These are phyloP conservation scores for Pteria penguin DNA, from an alignment of 2,888 invertebrate genomes.

Conservation along the genomic window DNA sequence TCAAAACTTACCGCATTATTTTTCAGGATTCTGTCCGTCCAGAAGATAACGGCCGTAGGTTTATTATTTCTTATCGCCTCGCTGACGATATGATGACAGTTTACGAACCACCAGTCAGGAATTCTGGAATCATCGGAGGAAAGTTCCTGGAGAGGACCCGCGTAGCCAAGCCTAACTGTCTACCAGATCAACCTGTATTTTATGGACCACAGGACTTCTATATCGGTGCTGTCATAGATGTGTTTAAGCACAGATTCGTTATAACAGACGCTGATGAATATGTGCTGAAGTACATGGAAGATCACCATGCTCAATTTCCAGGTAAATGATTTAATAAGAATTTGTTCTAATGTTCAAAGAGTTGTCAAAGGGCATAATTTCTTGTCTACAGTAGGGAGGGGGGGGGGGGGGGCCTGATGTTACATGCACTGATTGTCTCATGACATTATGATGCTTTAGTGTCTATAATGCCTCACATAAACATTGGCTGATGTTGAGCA, in stretches of 20 bases:
- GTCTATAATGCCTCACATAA: too few relatives aligned
- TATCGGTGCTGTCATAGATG: constrained; percentile 87
- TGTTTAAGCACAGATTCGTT: constrained; percentile 88
- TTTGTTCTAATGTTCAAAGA: too few relatives aligned
- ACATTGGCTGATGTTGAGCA: too few relatives aligned
- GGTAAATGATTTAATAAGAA: constrained; percentile 58
- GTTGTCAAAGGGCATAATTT: too few relatives aligned
- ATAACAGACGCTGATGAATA: constrained; percentile 92
- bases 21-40: constrained; percentile 87
- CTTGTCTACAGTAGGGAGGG: too few relatives aligned
- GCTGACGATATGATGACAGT: constrained; percentile 88
- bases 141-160: constrained; percentile 86
- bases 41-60: constrained; percentile 88
- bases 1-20: not conserved
- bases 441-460: too few relatives aligned
- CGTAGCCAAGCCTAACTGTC: constrained; percentile 85
- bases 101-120: constrained; percentile 83
- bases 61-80: constrained; percentile 88
- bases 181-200: constrained; percentile 86
- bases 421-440: too few relatives aligned
- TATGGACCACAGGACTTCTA: constrained; percentile 90
- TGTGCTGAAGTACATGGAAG: constrained; percentile 85
- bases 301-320: constrained; percentile 78
- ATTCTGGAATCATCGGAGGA: constrained; percentile 87
- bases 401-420: too few relatives aligned